Evolutionary conservation across 2,888 invertebrate species (phyloP).

Genomic region (Chorisops tibialis): DNA sequence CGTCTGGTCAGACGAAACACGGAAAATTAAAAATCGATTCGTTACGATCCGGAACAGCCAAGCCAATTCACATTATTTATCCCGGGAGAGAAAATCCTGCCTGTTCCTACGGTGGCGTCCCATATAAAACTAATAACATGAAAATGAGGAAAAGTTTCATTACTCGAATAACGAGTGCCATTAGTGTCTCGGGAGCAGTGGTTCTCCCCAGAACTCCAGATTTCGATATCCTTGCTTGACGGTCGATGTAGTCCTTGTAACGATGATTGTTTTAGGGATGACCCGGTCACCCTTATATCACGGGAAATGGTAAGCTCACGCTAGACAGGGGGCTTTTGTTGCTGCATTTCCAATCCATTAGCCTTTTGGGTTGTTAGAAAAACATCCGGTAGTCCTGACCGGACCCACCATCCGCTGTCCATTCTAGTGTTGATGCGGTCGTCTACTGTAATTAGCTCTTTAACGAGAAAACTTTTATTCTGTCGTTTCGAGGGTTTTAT

Average conservation of each 20-base stretch:
- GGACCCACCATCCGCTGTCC: neutral
- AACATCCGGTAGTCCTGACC: neutral
- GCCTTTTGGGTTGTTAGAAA: neutral
- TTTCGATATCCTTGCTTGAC: neutral
- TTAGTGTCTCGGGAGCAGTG: constrained; percentile 11
- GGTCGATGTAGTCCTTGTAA: neutral
- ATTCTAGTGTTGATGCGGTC: constrained; percentile 22
- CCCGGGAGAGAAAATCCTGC: too few relatives aligned
- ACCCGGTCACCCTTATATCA: neutral
- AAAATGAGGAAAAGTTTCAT: constrained; percentile 28
- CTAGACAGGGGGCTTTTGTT: neutral
- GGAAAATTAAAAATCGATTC: too few relatives aligned
- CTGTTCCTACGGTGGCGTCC: neutral
- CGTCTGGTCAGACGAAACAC: too few relatives aligned
- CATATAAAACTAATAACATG: constrained; percentile 19
- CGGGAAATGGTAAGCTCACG: neutral
- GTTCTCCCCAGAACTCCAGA: neutral
- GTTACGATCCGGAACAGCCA: too few relatives aligned
- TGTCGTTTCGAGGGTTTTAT: constrained; percentile 11
- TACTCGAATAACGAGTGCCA: constrained; percentile 23
- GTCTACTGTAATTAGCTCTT: constrained; percentile 43
- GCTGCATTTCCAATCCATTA: constrained; percentile 2
- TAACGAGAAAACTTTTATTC: constrained; percentile 46
- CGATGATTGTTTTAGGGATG: constrained; percentile 7
- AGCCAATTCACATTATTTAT: too few relatives aligned